Base-by-base conservation (phyloP, 2,113 vertebrate genomes). In the Macaca mulatta region DNA sequence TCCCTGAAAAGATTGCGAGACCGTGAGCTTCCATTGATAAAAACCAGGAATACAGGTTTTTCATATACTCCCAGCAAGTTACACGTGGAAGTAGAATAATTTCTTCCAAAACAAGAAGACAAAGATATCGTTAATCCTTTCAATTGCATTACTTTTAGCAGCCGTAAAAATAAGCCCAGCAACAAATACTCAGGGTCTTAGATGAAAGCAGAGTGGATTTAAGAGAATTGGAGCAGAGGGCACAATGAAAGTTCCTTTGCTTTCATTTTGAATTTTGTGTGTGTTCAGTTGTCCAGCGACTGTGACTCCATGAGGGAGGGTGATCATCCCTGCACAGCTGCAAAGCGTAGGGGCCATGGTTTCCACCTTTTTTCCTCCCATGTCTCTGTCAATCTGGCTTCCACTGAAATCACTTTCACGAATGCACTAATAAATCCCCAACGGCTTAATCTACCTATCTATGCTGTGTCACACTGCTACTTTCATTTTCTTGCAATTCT, bases 101-200 rank as follows among this genome's bases (percentile, higher is more conserved):
- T 83, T 86, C 83, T 94, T 87, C 96, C 52, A 84, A 95, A 97
- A 94, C 50, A 61, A 89, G 91, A 82, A 92, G 84, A 55, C 9
- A 79, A 96, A 79, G 61, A 64, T 48, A 83, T 45, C 79, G 52
- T 87, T 48, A 95, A 64, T 79, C 43, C 59, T 94, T 95, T 96
- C 81, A 32, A 78, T 95, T 77, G 40, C 17, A 25, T 72, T 52
- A 22, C 43, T 40, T 61, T 64, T 25, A 82, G 59, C 81, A 82
- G 74, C 81, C 81, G 25, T 0, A 40, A 77, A 79, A 64, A 84
- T 40, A 70, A 93, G 52, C 43, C 40, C 61, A 12, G 80, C 57
- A 61, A 64, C 52, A 69, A 80, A 84, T 0, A 55, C 57, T 43
- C n/a, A 16, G 22, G 7, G 40, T 96, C 70, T 89, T 27, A 10